These are phyloP conservation scores for Tetrax tetrax DNA, from an alignment of 2,113 vertebrate species.

Conservation along the genomic window DNA sequence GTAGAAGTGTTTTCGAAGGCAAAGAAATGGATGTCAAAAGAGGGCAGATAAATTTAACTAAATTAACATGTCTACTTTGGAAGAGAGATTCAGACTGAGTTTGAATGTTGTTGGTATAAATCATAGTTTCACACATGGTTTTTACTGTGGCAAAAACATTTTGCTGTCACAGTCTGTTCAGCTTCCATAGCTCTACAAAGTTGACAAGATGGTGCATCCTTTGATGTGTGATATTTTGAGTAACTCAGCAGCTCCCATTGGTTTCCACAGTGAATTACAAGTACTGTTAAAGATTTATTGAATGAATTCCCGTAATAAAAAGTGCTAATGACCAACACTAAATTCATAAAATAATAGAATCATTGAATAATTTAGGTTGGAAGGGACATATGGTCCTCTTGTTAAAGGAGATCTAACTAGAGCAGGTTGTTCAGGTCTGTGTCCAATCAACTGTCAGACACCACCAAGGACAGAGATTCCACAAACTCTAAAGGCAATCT, in stretches of 20 bases:
- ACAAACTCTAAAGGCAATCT: background rate
- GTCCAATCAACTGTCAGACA: background rate
- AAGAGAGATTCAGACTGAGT: background rate
- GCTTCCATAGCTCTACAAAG: background rate
- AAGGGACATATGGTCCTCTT: background rate
- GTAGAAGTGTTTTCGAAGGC: background rate
- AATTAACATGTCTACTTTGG: background rate
- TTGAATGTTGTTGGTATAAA: background rate
- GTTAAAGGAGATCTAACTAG: background rate
- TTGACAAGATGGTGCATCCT: background rate
- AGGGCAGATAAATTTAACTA: background rate
- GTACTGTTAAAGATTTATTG: background rate
- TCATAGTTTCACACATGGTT: background rate
- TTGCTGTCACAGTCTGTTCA: background rate
- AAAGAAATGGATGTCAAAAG: background rate
- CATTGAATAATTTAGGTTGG: background rate
- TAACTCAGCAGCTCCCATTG: background rate
- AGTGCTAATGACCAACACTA: background rate
- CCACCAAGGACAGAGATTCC: background rate
- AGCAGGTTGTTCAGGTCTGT: background rate
- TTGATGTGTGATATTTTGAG: background rate
- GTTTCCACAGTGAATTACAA: background rate
- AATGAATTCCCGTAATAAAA: background rate
- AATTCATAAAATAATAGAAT: background rate
- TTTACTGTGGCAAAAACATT: background rate